Percentiles rank a stretch among this genome's conserved stretches.
These are phyloP conservation scores for Anhinga anhinga DNA, from an alignment of 2,113 vertebrate species.

Conservation along the genomic window DNA sequence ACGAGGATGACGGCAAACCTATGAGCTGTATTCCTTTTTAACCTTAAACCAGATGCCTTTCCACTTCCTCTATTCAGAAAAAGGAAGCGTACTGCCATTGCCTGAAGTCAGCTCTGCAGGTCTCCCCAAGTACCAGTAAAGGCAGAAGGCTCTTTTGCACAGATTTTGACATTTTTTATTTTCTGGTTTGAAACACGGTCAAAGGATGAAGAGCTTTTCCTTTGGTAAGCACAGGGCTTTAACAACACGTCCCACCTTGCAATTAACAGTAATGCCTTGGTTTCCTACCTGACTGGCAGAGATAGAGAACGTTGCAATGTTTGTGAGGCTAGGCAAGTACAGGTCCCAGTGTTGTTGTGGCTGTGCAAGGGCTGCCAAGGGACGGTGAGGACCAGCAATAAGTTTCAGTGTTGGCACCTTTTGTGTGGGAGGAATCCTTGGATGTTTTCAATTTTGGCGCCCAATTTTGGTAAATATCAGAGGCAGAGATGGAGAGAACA, in stretches of 20 bases:
- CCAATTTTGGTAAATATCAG: no score
- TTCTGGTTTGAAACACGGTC: not conserved
- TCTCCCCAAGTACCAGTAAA: not conserved
- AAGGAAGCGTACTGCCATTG: not conserved
- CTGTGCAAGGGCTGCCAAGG: no score
- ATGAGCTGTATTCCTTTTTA: not conserved
- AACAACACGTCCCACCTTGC: fast-evolving
- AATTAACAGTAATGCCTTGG: not conserved
- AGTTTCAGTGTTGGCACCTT: no score
- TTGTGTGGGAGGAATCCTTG: no score
- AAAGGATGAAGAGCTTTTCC: not conserved
- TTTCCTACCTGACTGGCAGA: no score
- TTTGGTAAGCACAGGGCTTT: not conserved
- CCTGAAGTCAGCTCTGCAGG: not conserved
- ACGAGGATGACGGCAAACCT: not conserved
- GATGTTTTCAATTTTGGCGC: no score
- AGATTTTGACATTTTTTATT: not conserved
- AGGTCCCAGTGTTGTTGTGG: no score
- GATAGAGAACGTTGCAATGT: no score
- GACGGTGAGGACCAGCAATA: no score
- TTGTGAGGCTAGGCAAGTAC: no score
- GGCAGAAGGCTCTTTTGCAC: not conserved
- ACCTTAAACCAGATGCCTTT: not conserved
- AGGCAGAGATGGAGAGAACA: no score
- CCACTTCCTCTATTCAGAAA: not conserved